Evolutionary conservation across 2,797 vertebrate species (phyloP).

Genomic region (Rachycentron canadum): DNA sequence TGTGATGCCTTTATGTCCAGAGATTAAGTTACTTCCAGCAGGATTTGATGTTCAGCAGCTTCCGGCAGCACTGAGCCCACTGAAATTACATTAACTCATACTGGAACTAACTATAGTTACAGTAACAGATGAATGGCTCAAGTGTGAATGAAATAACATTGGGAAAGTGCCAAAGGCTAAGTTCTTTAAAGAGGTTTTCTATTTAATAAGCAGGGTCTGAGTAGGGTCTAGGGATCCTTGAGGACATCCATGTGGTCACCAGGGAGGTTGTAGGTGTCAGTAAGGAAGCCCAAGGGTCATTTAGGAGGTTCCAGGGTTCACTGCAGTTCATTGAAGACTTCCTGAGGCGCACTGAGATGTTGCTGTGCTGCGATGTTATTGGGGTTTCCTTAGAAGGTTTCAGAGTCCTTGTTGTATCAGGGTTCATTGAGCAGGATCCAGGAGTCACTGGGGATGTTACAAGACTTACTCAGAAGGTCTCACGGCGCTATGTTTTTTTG

Average conservation of each 20-base stretch:
- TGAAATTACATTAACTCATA: background rate
- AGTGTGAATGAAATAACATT: background rate
- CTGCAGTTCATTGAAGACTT: background rate
- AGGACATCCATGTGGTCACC: background rate
- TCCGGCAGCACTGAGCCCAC: background rate
- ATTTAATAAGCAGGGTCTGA: too few species aligned
- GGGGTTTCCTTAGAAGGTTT: background rate
- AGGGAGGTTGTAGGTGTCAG: background rate
- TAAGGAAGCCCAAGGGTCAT: background rate
- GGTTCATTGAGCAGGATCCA: background rate
- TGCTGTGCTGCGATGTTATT: background rate
- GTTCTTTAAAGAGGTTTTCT: background rate
- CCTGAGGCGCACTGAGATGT: background rate
- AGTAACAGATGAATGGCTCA: background rate
- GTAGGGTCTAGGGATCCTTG: too few species aligned
- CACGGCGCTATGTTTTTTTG: too few species aligned
- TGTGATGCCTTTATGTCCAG: conserved; percentile 36
- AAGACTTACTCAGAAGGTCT: too few species aligned
- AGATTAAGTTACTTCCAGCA: conserved; percentile 31
- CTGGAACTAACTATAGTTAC: background rate
- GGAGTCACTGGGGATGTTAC: background rate
- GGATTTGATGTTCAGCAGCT: conserved; percentile 9
- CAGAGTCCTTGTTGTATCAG: background rate
- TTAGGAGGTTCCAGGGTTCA: background rate
- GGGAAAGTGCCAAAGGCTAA: background rate